phyloP scores from a whole-genome alignment of 2,113 vertebrate species.

The Romanogobio albipinnatus region DNA sequence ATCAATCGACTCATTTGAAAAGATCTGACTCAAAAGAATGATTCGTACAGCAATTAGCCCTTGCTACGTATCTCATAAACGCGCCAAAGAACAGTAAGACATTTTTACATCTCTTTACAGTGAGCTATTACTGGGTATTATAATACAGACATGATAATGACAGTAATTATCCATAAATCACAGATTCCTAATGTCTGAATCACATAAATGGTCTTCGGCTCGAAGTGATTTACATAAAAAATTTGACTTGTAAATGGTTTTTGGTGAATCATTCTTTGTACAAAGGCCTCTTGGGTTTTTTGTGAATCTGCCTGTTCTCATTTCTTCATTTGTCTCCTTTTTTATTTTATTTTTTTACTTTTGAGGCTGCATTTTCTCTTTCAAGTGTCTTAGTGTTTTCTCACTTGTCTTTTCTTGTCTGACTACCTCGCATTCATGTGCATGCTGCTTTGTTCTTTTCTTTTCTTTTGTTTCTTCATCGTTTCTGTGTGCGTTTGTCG shows the following conservation, averaged over 20 bases:
- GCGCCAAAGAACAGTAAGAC: neutral
- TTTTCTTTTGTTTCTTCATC: constrained; percentile 58
- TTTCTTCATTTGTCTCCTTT: constrained; percentile 22
- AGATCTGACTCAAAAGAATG: neutral
- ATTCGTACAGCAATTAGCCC: neutral
- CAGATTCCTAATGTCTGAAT: neutral
- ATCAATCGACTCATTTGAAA: neutral
- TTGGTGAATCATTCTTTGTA: neutral
- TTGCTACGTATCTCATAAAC: neutral
- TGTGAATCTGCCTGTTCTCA: constrained; percentile 6
- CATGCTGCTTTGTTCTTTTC: constrained; percentile 76
- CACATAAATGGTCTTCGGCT: neutral
- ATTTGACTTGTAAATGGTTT: constrained; percentile 9
- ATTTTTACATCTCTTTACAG: neutral
- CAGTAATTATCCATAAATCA: neutral
- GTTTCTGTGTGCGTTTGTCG: constrained; percentile 28
- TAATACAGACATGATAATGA: neutral
- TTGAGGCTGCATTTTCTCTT: neutral
- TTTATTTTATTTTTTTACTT: neutral
- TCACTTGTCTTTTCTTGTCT: constrained; percentile 43
- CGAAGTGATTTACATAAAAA: neutral
- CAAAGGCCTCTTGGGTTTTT: neutral
- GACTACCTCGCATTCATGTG: constrained; percentile 68
- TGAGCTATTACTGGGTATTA: neutral
- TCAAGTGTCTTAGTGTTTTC: constrained; percentile 5